A percentile compares a stretch with the other conserved stretches of the same genome.
Evolutionary conservation across 2,888 invertebrate genomes (phyloP).

Genomic region (Sinotaia quadrata): DNA sequence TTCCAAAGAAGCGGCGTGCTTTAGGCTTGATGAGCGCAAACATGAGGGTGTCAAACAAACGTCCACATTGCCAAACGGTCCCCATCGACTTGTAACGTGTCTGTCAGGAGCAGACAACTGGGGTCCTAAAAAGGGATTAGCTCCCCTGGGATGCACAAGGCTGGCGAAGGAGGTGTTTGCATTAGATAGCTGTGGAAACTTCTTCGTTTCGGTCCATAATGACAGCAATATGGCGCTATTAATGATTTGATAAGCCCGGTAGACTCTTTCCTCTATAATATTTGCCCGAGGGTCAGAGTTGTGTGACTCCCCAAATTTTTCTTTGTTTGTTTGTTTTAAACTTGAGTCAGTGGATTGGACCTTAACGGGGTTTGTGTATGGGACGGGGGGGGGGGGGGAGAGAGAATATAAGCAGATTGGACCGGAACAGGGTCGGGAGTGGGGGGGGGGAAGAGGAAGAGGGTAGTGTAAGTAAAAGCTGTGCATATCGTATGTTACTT

Average conservation of each 20-base stretch:
- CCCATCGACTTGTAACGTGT: not conserved
- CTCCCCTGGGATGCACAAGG: not conserved
- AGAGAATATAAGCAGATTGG: not conserved
- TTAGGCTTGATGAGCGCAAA: slow-evolving; percentile 15
- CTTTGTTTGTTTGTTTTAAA: too few relatives aligned
- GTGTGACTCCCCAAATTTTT: too few relatives aligned
- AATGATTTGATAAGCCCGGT: slow-evolving; percentile 27
- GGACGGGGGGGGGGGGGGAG: not conserved
- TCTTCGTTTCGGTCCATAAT: not conserved
- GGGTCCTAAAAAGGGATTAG: not conserved
- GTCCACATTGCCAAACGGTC: not conserved
- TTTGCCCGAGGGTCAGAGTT: too few relatives aligned
- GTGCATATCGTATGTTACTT: not conserved
- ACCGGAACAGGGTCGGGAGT: not conserved
- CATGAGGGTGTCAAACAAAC: slow-evolving; percentile 7
- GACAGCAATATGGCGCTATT: slow-evolving; percentile 27
- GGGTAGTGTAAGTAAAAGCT: not conserved
- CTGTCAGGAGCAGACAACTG: not conserved
- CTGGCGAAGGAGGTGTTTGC: slow-evolving; percentile 6
- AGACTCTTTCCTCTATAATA: slow-evolving; percentile 8
- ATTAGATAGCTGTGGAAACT: slow-evolving; percentile 2
- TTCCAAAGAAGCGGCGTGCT: not conserved
- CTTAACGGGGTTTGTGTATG: not conserved
- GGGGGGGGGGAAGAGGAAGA: not conserved
- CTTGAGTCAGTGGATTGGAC: too few relatives aligned